A percentile compares a stretch with the other conserved stretches of the same genome.
These are phyloP conservation scores for Dryoscopus gambensis DNA, from an alignment of 2,113 vertebrate genomes.

Conservation along the genomic window DNA sequence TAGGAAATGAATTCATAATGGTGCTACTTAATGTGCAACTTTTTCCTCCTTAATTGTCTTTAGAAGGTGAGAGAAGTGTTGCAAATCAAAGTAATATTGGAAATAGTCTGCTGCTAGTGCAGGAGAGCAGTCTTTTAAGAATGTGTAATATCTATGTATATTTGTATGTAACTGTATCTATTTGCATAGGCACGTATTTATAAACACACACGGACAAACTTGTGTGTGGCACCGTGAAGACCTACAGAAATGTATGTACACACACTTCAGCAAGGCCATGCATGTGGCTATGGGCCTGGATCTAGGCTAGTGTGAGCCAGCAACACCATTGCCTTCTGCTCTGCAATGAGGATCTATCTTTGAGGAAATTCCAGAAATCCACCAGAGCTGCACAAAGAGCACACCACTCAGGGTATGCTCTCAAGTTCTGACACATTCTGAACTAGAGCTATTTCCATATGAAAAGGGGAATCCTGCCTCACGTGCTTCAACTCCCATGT, in stretches of 20 bases:
- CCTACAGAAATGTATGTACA: neutral
- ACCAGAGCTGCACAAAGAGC: neutral
- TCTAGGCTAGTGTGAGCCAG: neutral
- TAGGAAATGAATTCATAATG: slow-evolving; percentile 29
- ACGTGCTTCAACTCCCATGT: neutral
- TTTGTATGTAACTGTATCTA: neutral
- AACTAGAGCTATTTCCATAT: neutral
- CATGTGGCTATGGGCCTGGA: neutral
- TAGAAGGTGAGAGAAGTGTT: neutral
- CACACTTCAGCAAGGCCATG: neutral
- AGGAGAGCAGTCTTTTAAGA: neutral
- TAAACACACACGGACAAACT: neutral
- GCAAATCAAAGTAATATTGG: neutral
- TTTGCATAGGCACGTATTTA: neutral
- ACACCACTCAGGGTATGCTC: fast-evolving
- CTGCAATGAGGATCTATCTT: neutral
- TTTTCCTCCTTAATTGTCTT: neutral
- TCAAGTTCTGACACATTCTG: neutral
- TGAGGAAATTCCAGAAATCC: neutral
- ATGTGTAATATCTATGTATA: neutral
- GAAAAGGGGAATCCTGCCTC: neutral
- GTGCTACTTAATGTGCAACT: neutral
- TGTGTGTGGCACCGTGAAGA: neutral
- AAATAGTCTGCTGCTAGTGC: neutral
- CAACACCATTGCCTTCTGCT: neutral